Percentiles rank a stretch among this genome's conserved stretches.
Conservation (phyloP, 1,140 invertebrate species). For the Oreohelix idahoensis region DNA sequence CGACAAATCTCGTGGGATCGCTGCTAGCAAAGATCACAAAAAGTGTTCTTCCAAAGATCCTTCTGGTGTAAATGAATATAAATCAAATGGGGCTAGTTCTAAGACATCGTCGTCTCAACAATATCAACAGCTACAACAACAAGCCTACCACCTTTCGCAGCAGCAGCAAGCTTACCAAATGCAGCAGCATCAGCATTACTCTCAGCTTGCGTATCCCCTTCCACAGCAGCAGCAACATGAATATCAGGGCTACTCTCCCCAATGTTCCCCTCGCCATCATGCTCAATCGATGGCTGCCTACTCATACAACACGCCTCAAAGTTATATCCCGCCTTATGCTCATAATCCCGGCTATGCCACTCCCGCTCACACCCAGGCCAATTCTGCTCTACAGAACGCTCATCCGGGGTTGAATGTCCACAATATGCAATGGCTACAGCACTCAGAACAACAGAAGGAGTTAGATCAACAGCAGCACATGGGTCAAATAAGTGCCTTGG, state of each 20-base stretch:
- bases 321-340: conserved; percentile 36
- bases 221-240: conserved; percentile 42
- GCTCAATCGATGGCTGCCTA: conserved; percentile 15
- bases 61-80: conserved; percentile 29
- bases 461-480: not conserved
- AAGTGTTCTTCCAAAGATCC: conserved; percentile 35
- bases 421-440: conserved; percentile 22
- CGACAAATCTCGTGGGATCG: conserved; percentile 49
- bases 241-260: conserved; percentile 39
- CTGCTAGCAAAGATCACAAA: conserved; percentile 40
- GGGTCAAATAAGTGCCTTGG: conserved; percentile 5
- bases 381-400: conserved; percentile 40
- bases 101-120: conserved; percentile 36
- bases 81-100: conserved; percentile 32
- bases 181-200: conserved; percentile 36
- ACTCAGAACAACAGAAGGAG: conserved; percentile 28
- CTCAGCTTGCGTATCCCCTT: not conserved
- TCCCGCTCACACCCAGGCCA: conserved; percentile 44
- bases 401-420: conserved; percentile 41
- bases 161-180: conserved; percentile 24
- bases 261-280: not conserved
- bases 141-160: conserved; percentile 41
- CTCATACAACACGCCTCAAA: conserved; percentile 4
- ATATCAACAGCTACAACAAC: conserved; percentile 46
- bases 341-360: conserved; percentile 42